A percentile compares a stretch with the other conserved stretches of the same genome.
Conservation (phyloP, 2,888 invertebrate species). For the Agrotis ipsilon region DNA sequence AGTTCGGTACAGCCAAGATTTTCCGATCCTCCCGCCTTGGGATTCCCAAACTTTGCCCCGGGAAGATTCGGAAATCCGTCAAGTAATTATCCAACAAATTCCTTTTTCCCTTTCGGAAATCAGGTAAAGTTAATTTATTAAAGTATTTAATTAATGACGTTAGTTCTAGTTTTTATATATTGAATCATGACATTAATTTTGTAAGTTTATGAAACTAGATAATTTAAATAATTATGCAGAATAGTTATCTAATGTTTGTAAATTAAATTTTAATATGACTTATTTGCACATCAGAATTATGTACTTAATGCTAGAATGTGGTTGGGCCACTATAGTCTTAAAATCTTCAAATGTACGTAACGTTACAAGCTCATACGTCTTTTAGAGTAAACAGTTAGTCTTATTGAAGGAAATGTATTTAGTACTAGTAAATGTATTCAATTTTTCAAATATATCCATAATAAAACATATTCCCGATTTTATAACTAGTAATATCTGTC, state of each 20-base stretch:
- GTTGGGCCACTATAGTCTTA: too few relatives aligned
- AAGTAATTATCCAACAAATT: constrained; percentile 70
- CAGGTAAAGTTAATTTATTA: constrained; percentile 61
- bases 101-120: constrained; percentile 68
- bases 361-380: too few relatives aligned
- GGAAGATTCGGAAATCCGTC: constrained; percentile 67
- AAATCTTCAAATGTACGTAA: too few relatives aligned
- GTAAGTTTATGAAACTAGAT: too few relatives aligned
- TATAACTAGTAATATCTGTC: neutral
- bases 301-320: too few relatives aligned
- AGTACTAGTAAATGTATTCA: too few relatives aligned
- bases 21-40: constrained; percentile 51
- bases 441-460: too few relatives aligned
- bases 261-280: too few relatives aligned
- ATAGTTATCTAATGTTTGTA: too few relatives aligned
- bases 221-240: too few relatives aligned
- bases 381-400: neutral
- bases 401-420: neutral
- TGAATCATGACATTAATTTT: too few relatives aligned
- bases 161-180: neutral
- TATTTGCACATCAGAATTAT: neutral
- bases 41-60: constrained; percentile 63
- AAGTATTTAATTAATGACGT: constrained; percentile 48
- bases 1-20: constrained; percentile 63
- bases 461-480: too few relatives aligned